These are phyloP conservation scores for Paramuricea clavata DNA, from an alignment of 92 coral and sea anemone genomes.

Conservation along the genomic window DNA sequence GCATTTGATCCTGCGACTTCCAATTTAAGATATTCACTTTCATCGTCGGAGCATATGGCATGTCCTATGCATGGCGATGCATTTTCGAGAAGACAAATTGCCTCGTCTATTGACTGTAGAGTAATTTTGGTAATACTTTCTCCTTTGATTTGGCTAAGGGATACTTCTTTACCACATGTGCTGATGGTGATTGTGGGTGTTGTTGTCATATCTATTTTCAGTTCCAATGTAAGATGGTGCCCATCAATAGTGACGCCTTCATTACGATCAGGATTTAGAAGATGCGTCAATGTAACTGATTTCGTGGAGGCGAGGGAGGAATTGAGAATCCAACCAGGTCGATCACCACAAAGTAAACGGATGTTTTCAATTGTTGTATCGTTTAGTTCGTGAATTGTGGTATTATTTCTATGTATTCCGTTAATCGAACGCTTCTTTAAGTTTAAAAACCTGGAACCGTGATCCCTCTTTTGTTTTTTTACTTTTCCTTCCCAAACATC, in stretches of 20 bases:
- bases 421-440: neutral
- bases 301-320: neutral
- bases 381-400: neutral
- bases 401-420: neutral
- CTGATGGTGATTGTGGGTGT: neutral
- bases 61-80: neutral
- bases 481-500: neutral
- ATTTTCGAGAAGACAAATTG: neutral
- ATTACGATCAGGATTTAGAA: neutral
- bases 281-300: neutral
- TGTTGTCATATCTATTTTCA: neutral
- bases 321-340: neutral
- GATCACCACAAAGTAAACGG: neutral
- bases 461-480: neutral
- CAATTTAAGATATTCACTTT: neutral
- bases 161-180: constrained; percentile 3
- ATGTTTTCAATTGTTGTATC: neutral
- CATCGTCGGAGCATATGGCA: neutral
- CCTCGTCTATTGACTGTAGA: neutral
- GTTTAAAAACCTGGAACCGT: neutral
- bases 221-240: neutral
- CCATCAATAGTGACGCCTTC: neutral
- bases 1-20: neutral
- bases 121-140: neutral
- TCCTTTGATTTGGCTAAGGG: neutral